These are phyloP conservation scores for Melitaea cinxia DNA, from an alignment of 1,140 invertebrate genomes.

Conservation along the genomic window DNA sequence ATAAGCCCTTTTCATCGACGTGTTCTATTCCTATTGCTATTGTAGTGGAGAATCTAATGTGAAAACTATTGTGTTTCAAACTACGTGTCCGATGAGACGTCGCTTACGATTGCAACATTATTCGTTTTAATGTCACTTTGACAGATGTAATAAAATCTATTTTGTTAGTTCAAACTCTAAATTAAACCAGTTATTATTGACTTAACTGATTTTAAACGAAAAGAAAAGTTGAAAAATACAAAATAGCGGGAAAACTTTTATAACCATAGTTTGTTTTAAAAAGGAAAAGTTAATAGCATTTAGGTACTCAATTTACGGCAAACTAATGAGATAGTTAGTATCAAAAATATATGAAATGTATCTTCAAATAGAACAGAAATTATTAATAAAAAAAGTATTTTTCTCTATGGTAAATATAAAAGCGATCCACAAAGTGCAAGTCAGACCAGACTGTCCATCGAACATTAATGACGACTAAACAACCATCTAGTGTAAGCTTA, in stretches of 20 bases:
- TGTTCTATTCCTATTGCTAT: slow-evolving; percentile 63
- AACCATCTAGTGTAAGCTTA: slow-evolving; percentile 68
- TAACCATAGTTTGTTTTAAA: background rate
- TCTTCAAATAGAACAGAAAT: slow-evolving; percentile 20
- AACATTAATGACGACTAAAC: slow-evolving; percentile 46
- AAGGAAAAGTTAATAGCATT: background rate
- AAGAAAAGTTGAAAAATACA: slow-evolving; percentile 4
- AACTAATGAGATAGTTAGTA: slow-evolving; percentile 17
- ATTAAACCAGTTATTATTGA: background rate
- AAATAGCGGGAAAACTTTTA: slow-evolving; percentile 1
- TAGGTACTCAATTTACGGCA: background rate
- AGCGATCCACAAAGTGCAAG: background rate
- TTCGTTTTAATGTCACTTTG: slow-evolving; percentile 6
- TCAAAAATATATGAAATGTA: slow-evolving; percentile 41
- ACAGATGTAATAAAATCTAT: background rate
- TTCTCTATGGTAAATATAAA: slow-evolving; percentile 16
- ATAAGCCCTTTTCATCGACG: slow-evolving; percentile 29
- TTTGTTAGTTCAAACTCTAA: background rate
- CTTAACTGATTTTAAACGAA: background rate
- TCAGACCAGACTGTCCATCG: slow-evolving; percentile 27
- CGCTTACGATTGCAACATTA: slow-evolving; percentile 25
- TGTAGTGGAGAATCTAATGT: slow-evolving; percentile 72
- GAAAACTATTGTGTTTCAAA: slow-evolving; percentile 65
- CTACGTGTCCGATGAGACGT: slow-evolving; percentile 56
- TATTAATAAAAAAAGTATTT: background rate